Evolutionary conservation across 2,888 invertebrate species (phyloP).

Genomic region (Aquatica leii): DNA sequence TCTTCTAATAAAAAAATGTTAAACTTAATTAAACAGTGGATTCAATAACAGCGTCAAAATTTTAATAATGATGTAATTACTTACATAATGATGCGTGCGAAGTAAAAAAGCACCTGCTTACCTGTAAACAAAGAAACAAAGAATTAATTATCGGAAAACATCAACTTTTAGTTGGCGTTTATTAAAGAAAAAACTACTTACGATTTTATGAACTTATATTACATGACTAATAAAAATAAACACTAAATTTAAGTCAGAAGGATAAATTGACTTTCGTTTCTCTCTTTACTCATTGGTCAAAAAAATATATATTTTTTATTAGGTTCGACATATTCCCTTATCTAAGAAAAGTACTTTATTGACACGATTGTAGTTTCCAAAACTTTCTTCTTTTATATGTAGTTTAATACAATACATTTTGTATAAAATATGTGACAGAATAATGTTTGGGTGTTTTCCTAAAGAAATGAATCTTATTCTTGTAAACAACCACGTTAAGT

Average conservation of each 20-base stretch:
- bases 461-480: constrained; percentile 2
- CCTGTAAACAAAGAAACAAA: no score
- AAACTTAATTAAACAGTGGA: no score
- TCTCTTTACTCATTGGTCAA: not conserved
- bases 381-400: not conserved
- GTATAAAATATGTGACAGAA: constrained; percentile 9
- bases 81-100: no score
- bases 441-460: constrained; percentile 1
- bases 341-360: constrained; percentile 1
- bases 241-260: not conserved
- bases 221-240: no score
- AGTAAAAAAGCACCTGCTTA: no score
- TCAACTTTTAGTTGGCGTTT: no score
- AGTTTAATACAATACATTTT: constrained; percentile 6
- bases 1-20: no score
- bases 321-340: not conserved
- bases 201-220: no score
- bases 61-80: no score
- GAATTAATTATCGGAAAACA: no score
- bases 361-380: not conserved
- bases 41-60: no score
- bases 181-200: no score
- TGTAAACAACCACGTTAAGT: constrained; percentile 2
- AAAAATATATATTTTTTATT: constrained; percentile 1
- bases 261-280: not conserved